Evolutionary conservation across 2,888 invertebrate species (phyloP).

Genomic region (Antheraea assamensis): DNA sequence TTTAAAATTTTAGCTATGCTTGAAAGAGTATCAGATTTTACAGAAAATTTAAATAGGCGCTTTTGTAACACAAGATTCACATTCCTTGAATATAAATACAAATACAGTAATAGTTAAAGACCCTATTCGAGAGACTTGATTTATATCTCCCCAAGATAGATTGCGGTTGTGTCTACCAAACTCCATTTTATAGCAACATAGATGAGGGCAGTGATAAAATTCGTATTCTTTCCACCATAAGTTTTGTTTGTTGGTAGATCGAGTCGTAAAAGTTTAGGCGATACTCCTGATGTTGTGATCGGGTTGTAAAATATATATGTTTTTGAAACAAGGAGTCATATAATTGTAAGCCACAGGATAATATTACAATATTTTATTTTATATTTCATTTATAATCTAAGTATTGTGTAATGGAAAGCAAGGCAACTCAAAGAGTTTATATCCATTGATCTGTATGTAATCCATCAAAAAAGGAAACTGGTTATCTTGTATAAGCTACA

Average conservation of each 20-base stretch:
- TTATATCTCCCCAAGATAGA: constrained; percentile 51
- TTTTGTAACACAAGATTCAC: not conserved
- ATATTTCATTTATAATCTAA: not conserved
- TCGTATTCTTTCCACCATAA: constrained; percentile 24
- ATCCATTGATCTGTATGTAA: too few relatives aligned
- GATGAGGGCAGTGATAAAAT: constrained; percentile 38
- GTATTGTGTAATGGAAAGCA: too few relatives aligned
- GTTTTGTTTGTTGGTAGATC: constrained; percentile 7
- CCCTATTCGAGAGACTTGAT: constrained; percentile 38
- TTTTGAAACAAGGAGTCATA: not conserved
- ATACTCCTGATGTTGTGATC: not conserved
- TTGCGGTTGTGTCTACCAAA: constrained; percentile 34
- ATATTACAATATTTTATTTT: not conserved
- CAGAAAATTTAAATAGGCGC: too few relatives aligned
- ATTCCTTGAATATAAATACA: not conserved
- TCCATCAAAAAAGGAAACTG: too few relatives aligned
- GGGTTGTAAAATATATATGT: not conserved
- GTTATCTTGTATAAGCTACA: too few relatives aligned
- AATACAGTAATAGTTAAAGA: constrained; percentile 17
- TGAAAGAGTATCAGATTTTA: too few relatives aligned
- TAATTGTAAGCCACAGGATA: not conserved
- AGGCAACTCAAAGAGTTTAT: too few relatives aligned
- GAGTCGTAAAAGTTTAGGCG: not conserved
- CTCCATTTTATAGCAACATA: constrained; percentile 39
- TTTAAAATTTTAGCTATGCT: too few relatives aligned